phyloP scores from a whole-genome alignment of 2,888 invertebrate genomes.

The Watsonalla cultraria region DNA sequence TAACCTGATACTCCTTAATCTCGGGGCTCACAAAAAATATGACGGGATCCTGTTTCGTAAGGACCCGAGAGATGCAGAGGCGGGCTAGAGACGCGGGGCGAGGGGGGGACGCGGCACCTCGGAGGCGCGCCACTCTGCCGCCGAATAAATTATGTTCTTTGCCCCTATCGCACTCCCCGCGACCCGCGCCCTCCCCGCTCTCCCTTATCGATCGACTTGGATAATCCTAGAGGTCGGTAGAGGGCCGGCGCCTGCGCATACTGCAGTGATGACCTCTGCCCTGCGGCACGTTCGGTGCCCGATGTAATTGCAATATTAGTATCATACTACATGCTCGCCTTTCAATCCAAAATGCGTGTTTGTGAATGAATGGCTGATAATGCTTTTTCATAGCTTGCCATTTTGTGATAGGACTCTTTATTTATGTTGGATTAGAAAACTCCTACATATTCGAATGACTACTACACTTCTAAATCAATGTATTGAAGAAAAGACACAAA shows the following conservation, averaged over 20 bases:
- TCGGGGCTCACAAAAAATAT: conserved; percentile 53
- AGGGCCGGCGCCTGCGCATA: conserved; percentile 51
- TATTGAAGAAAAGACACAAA: no score
- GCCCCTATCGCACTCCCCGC: conserved; percentile 38
- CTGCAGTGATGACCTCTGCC: conserved; percentile 51
- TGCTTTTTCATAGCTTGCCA: conserved; percentile 13
- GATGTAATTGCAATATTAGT: conserved; percentile 64
- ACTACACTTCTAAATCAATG: no score
- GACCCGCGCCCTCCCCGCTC: conserved; percentile 30
- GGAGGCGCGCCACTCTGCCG: conserved; percentile 73
- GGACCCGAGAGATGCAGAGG: conserved; percentile 29
- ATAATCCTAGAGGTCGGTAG: conserved; percentile 70
- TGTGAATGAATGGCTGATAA: conserved; percentile 14
- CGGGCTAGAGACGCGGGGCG: conserved; percentile 23
- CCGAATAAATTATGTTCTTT: conserved; percentile 74
- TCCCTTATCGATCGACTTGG: conserved; percentile 66
- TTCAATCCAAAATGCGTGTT: neutral
- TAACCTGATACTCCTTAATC: conserved; percentile 69
- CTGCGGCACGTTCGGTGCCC: conserved; percentile 39
- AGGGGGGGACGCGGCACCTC: conserved; percentile 54
- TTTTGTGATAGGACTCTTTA: conserved; percentile 15
- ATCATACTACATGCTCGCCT: conserved; percentile 24
- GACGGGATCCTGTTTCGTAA: conserved; percentile 54
- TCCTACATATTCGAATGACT: no score
- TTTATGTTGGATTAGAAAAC: conserved; percentile 26